phyloP scores from a whole-genome alignment of 2,113 vertebrate genomes.

The Ochotona curzoniae region DNA sequence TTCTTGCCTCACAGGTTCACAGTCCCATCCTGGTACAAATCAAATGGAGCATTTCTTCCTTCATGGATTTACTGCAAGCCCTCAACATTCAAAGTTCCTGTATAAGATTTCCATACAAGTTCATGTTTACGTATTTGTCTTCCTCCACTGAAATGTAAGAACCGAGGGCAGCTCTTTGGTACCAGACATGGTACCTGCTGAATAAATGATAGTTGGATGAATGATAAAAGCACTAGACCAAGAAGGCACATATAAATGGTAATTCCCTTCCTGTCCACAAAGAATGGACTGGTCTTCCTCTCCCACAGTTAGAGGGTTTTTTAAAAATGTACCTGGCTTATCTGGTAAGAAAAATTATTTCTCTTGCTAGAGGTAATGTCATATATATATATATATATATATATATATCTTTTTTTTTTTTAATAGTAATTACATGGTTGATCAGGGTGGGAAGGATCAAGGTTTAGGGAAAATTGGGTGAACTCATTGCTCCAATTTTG shows the following conservation, averaged over 20 bases:
- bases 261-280: constrained; percentile 22
- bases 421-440: no score
- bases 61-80: not conserved
- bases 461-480: no score
- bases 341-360: constrained; percentile 42
- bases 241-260: not conserved
- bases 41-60: not conserved
- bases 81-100: not conserved
- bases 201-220: not conserved
- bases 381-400: not conserved
- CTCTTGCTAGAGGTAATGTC: constrained; percentile 44
- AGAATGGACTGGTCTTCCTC: not conserved
- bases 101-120: not conserved
- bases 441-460: no score
- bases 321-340: constrained; percentile 31
- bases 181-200: not conserved
- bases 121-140: constrained; percentile 6
- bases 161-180: not conserved
- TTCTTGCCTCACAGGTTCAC: not conserved
- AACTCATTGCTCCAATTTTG: no score
- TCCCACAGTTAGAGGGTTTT: not conserved
- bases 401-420: no score
- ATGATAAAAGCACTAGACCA: not conserved
- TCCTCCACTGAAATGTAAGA: constrained; percentile 4
- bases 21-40: not conserved